A percentile compares a stretch with the other conserved stretches of the same genome.
Evolutionary conservation across 2,113 vertebrate genomes (phyloP).

Genomic region (Eulacestoma nigropectus): DNA sequence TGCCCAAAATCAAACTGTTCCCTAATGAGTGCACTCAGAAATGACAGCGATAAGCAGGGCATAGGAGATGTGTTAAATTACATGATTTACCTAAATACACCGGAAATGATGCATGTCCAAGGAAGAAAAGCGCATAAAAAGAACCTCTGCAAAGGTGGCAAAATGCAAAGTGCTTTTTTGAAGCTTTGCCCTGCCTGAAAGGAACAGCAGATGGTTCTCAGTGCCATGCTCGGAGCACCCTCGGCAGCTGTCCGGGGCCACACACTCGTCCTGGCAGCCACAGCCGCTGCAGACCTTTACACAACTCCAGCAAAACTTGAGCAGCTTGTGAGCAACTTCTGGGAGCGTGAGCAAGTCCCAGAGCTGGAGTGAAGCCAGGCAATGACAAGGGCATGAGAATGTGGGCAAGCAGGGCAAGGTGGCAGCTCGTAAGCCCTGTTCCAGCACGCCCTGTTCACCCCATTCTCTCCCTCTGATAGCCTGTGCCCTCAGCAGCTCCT

Average conservation of each 20-base stretch:
- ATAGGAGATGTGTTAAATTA: neutral
- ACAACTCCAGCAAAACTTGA: neutral
- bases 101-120: neutral
- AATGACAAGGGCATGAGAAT: neutral
- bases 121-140: neutral
- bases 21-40: neutral
- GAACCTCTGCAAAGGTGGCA: neutral
- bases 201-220: neutral
- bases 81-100: neutral
- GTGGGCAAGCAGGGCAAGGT: neutral
- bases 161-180: neutral
- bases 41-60: neutral
- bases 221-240: fast-evolving
- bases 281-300: fast-evolving
- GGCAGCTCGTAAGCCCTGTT: neutral
- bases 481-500: neutral
- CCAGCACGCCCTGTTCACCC: neutral
- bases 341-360: neutral
- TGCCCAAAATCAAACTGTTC: neutral
- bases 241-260: neutral
- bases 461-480: neutral
- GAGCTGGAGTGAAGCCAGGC: neutral
- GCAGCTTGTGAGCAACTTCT: neutral
- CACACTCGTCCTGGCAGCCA: fast-evolving
- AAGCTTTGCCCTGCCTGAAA: neutral